Evolutionary conservation across 1,140 invertebrate genomes (phyloP).

Genomic region (Battus philenor): DNA sequence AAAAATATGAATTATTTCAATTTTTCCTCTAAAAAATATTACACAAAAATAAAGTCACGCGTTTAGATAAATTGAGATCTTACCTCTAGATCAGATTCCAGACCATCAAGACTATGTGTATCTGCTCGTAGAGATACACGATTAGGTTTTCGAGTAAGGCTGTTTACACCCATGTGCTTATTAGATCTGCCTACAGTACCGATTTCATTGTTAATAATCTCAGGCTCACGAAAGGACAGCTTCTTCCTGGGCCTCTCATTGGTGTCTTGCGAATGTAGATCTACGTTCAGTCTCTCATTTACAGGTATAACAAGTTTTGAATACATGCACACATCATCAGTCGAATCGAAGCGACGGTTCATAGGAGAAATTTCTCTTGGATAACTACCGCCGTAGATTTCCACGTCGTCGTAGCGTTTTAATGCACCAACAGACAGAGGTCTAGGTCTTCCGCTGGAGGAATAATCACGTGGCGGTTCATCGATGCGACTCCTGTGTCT

Average conservation of each 20-base stretch:
- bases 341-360: conserved; percentile 46
- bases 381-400: conserved; percentile 36
- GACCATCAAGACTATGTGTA: conserved; percentile 38
- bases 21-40: too few species aligned
- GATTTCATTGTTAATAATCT: conserved; percentile 77
- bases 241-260: conserved; percentile 87
- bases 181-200: conserved; percentile 46
- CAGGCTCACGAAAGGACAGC: conserved; percentile 89
- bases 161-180: conserved; percentile 65
- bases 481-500: conserved; percentile 57
- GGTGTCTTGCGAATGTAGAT: conserved; percentile 58
- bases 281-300: conserved; percentile 54
- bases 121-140: conserved; percentile 46
- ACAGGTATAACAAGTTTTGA: conserved; percentile 63
- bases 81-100: conserved; percentile 66
- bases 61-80: too few species aligned
- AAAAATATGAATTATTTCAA: too few species aligned
- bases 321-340: conserved; percentile 60
- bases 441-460: conserved; percentile 30
- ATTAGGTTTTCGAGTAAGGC: conserved; percentile 48
- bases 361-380: conserved; percentile 38
- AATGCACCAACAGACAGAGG: conserved; percentile 52
- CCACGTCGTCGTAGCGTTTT: conserved; percentile 44
- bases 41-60: too few species aligned
- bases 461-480: conserved; percentile 32